Evolutionary conservation across 2,113 vertebrate species (phyloP), one percentile per base, ranked within the genome.

Genomic region (Boleophthalmus pectinirostris): DNA sequence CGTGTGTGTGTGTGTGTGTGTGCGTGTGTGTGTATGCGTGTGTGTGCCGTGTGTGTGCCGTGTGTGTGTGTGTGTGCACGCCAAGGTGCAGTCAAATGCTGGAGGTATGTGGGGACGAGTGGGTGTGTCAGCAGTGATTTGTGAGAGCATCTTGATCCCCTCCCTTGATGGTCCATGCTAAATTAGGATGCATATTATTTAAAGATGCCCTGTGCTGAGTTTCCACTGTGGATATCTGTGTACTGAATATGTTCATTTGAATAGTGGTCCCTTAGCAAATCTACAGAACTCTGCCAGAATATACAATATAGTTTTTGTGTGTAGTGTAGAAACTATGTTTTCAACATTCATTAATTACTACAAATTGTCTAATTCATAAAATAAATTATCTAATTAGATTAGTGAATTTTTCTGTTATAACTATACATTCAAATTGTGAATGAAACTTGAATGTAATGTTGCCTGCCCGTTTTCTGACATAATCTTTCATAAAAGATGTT

Each of bases 111-210:
- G 79, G 88, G 68, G 72, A 53, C 78, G 69, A 68, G 67, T 78
- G 82, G 78, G 79, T 71, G 81, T 87, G 80, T 85, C 85, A 81
- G 72, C 81, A 87, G 85, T 64, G 57, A 86, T 90, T 86, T 92
- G 89, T 84, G 75, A 82, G 79, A 88, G 82, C 87, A 86, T 89
- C 77, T 72, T 86, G 85, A 89, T 87, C 77, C 77, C 67, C 25
- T 81, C 85, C 80, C 83, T 72, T 60, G 83, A 88, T 85, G 82
- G 68, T 70, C 75, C 64, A 74, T 77, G 77, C 85, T 92, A 90
- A 90, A 88, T 88, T 88, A 80, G 84, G 87, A 88, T 86, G 79
- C 89, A 83, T 88, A 89, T 91, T 90, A 91, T 91, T 92, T 91
- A 90, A 91, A 87, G 88, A 84, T 82, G 83, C 82, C 81, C 74